phyloP scores from a whole-genome alignment of 2,113 vertebrate genomes.

The Cervus canadensis region DNA sequence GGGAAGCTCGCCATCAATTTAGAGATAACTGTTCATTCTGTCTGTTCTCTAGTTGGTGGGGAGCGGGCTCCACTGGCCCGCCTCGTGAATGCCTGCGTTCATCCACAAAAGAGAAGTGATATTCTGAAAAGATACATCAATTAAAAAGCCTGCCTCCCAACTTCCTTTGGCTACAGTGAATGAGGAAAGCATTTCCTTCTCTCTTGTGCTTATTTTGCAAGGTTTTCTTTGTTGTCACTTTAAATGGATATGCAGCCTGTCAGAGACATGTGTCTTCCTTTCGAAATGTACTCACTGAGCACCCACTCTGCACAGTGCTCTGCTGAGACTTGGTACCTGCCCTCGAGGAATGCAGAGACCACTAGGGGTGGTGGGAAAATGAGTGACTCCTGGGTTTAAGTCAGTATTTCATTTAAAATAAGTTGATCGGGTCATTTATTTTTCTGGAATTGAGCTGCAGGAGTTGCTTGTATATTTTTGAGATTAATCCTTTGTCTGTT shows the following conservation, averaged over 20 bases:
- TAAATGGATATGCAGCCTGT: background rate
- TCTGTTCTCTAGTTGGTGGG: background rate
- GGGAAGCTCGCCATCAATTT: background rate
- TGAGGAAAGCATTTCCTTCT: background rate
- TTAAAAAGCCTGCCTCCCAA: background rate
- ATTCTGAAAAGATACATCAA: background rate
- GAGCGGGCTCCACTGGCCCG: background rate
- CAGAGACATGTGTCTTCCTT: background rate
- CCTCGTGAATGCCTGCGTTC: background rate
- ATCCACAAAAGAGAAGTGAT: slow-evolving; percentile 9
- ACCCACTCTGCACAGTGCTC: background rate
- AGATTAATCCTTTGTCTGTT: too few species aligned
- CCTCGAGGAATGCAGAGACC: background rate
- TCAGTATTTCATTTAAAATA: background rate
- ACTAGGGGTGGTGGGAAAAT: background rate
- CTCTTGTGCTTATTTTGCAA: background rate
- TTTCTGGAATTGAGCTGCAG: too few species aligned
- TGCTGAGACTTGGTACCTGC: background rate
- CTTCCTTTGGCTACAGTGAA: background rate
- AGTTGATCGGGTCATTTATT: background rate
- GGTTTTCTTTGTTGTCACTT: background rate
- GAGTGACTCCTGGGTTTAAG: background rate
- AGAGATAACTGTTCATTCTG: slow-evolving; percentile 16
- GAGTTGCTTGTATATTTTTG: too few species aligned
- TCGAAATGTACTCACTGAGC: background rate